Percentiles rank a stretch among this genome's conserved stretches.
Evolutionary conservation across 2,113 vertebrate genomes (phyloP).

Genomic region (Gymnobelideus leadbeateri): DNA sequence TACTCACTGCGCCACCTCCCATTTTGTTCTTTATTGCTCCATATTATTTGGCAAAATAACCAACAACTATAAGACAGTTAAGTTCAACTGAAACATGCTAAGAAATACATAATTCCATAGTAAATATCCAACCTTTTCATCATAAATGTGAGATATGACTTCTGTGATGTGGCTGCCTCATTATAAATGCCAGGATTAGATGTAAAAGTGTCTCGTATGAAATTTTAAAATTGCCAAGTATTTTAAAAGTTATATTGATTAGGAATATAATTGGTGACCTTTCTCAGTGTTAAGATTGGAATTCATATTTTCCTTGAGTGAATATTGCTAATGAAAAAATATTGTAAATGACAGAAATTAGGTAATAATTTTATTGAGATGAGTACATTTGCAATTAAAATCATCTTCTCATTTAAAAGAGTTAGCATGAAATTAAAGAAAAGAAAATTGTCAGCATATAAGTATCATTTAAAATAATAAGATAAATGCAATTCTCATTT

Average conservation of each 20-base stretch:
- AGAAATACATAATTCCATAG: not conserved
- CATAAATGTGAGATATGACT: not conserved
- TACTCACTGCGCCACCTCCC: no score
- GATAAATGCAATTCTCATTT: not conserved
- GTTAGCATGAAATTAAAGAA: not conserved
- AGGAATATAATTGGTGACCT: not conserved
- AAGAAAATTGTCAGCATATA: not conserved
- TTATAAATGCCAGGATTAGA: not conserved
- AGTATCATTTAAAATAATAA: not conserved
- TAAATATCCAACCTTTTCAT: not conserved
- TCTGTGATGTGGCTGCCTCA: not conserved
- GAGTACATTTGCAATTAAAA: not conserved
- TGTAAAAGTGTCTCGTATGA: not conserved
- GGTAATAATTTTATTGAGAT: not conserved
- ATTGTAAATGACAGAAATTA: not conserved
- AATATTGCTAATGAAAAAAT: not conserved
- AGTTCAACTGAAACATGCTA: not conserved
- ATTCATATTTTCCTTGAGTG: constrained; percentile 8
- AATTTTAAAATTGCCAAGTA: not conserved
- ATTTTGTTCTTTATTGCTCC: not conserved
- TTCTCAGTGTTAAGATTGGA: constrained; percentile 27
- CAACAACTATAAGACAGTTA: not conserved
- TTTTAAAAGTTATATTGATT: not conserved
- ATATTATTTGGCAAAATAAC: not conserved
- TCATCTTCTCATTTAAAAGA: not conserved